Base-by-base conservation (phyloP, 2,888 invertebrate genomes). In the Andricus curvator region DNA sequence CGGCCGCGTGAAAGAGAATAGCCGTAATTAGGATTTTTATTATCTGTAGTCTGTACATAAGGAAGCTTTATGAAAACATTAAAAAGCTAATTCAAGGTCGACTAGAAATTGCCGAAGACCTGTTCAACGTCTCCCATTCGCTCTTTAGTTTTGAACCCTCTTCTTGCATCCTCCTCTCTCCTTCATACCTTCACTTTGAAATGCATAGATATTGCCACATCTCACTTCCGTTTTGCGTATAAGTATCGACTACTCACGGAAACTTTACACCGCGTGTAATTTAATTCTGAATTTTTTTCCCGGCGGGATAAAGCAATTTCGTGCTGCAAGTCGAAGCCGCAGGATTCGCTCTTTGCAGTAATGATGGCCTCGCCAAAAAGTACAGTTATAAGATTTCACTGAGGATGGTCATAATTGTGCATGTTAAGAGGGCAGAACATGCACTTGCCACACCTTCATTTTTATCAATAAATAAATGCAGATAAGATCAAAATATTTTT, bases 31-130 rank as follows among this genome's bases (percentile, higher is more conserved):
- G 88, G 86, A 83, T 85, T 88, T 88, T 90, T 90, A 90, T 90
- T 88, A 88, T 90, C 86, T 86, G 89, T 87, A 87, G 88, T 90
- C 86, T 86, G 89, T 87, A 87, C 87, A 85, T 86, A 86, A 86
- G 86, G 88, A 88, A 88, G 88, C 87, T 89, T 89, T 88, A 90
- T 90, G 89, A 91, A 91, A 91, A 89, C 88, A 90, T 91, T 90
- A 88, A 88, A 88, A 88, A 87, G 87, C 88, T 89, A 88, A 90
- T 90, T 89, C 88, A 87, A 89, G 89, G 88, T 87, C 85, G 83
- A 82, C 85, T 80, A 84, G 83, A 78, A 74, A 62, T 77, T 37
- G 29, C n/a, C 60, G 44, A 67, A 33, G 22, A 76, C 62, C 64
- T 56, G 62, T 76, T 33, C 60, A 41, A 22, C 65, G 65, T 77